phyloP scores from a whole-genome alignment of 2,888 invertebrate genomes.

The Morinoia aosen region DNA sequence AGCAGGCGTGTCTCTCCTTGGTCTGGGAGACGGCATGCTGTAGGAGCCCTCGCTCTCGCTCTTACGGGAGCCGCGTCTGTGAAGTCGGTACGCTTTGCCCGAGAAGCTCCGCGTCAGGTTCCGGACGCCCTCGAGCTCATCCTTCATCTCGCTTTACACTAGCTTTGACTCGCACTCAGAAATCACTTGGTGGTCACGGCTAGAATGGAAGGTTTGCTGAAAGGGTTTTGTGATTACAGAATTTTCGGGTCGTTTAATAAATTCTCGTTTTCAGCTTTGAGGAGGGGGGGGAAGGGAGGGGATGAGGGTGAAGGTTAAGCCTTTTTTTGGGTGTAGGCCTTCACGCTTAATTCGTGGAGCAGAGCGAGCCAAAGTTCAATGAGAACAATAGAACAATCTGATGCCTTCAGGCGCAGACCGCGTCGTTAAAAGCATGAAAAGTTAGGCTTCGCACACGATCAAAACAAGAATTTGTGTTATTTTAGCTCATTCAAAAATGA shows the following conservation, averaged over 20 bases:
- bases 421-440: not conserved
- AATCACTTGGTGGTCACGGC: not conserved
- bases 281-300: too few species aligned
- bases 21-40: not conserved
- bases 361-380: not conserved
- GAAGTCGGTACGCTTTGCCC: not conserved
- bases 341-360: not conserved
- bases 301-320: too few species aligned
- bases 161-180: not conserved
- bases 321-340: not conserved
- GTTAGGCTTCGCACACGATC: not conserved
- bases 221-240: too few species aligned
- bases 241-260: too few species aligned
- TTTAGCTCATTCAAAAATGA: not conserved
- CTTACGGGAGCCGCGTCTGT: not conserved
- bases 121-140: not conserved
- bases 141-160: not conserved
- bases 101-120: not conserved
- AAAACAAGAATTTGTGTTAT: not conserved
- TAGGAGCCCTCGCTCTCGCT: not conserved
- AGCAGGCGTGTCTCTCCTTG: not conserved
- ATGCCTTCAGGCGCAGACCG: not conserved
- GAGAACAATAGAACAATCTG: not conserved
- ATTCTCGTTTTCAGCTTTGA: too few species aligned
- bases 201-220: not conserved